A percentile compares a stretch with the other conserved stretches of the same genome.
phyloP scores from a whole-genome alignment of 2,113 vertebrate species.

The Tiliqua scincoides region DNA sequence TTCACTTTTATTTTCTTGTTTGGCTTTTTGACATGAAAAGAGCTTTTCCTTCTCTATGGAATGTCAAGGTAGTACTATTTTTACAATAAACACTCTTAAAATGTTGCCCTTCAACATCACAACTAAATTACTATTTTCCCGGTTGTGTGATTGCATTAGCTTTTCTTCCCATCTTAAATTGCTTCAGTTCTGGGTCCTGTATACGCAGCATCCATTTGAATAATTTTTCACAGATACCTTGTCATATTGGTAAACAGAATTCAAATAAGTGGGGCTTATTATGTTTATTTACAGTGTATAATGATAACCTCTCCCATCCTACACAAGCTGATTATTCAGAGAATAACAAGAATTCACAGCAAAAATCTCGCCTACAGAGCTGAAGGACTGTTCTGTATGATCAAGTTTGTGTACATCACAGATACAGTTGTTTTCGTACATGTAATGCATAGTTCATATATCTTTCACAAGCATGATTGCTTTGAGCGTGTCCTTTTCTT shows the following conservation, averaged over 20 bases:
- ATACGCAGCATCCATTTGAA: slow-evolving; percentile 35
- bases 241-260: slow-evolving; percentile 47
- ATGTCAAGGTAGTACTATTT: neutral
- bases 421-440: neutral
- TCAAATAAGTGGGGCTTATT: slow-evolving; percentile 39
- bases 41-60: neutral
- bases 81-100: slow-evolving; percentile 25
- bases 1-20: neutral
- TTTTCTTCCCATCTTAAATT: neutral
- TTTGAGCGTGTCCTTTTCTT: neutral
- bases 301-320: neutral
- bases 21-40: neutral
- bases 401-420: neutral
- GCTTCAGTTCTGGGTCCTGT: neutral
- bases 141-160: slow-evolving; percentile 1
- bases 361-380: neutral
- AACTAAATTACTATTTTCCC: slow-evolving; percentile 46
- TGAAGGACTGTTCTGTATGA: neutral
- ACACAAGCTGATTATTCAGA: neutral
- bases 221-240: slow-evolving; percentile 31
- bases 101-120: neutral
- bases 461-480: neutral
- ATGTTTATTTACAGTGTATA: neutral
- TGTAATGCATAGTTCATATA: neutral
- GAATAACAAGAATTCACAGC: neutral